Evolutionary conservation across 2,797 vertebrate species (phyloP).

Genomic region (Bovichtus diacanthus): DNA sequence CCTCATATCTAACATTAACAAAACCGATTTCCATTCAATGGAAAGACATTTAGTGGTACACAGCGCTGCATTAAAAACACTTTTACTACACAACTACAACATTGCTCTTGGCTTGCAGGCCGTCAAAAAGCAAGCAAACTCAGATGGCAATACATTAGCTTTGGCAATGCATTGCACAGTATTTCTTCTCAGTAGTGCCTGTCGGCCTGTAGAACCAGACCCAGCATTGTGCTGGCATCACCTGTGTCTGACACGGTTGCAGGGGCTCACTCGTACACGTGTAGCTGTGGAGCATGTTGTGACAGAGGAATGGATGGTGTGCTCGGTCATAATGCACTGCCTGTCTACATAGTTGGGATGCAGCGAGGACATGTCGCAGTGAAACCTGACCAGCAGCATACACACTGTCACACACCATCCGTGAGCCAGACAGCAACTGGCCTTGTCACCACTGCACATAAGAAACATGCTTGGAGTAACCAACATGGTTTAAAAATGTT

Average conservation of each 20-base stretch:
- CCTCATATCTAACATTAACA: background rate
- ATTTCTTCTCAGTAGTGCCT: background rate
- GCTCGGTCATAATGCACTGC: conserved; percentile 48
- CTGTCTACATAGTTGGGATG: conserved; percentile 59
- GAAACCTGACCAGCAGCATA: conserved; percentile 69
- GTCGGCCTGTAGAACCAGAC: conserved; percentile 7
- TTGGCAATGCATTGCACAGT: background rate
- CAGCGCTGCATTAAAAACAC: background rate
- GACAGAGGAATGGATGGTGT: conserved; percentile 55
- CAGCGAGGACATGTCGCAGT: conserved; percentile 62
- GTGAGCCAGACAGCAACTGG: conserved; percentile 66
- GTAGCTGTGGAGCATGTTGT: conserved; percentile 59
- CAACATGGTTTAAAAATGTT: conserved; percentile 3
- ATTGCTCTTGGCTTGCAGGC: background rate
- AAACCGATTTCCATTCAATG: background rate
- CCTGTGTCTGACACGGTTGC: conserved; percentile 22
- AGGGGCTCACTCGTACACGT: conserved; percentile 26
- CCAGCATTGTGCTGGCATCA: conserved; percentile 2
- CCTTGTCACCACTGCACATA: conserved; percentile 61
- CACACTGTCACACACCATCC: conserved; percentile 53
- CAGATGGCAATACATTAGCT: background rate
- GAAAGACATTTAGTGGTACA: background rate
- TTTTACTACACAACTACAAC: background rate
- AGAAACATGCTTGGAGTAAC: conserved; percentile 44
- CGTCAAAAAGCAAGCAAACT: background rate